Conservation (phyloP, 2,888 invertebrate genomes). For the Epinotia ramella region DNA sequence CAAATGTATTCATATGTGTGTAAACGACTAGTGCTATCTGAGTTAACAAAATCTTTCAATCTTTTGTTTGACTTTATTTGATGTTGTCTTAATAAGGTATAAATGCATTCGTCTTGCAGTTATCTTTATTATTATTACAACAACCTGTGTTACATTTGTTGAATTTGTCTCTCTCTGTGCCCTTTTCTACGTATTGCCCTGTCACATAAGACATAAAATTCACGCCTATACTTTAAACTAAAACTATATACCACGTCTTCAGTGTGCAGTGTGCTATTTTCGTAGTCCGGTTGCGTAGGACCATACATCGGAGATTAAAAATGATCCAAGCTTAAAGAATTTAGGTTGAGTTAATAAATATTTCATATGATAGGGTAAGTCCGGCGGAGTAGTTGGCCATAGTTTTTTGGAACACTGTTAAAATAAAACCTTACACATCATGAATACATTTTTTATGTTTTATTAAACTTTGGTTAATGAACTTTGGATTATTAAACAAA, state of each 20-base stretch:
- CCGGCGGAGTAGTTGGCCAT: no score
- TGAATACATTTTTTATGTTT: no score
- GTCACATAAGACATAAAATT: slow-evolving; percentile 53
- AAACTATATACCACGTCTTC: slow-evolving; percentile 49
- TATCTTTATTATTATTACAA: neutral
- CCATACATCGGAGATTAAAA: slow-evolving; percentile 47
- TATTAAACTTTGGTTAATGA: no score
- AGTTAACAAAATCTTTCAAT: neutral
- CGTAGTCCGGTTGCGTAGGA: slow-evolving; percentile 46
- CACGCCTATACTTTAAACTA: slow-evolving; percentile 54
- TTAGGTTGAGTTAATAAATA: slow-evolving; percentile 8
- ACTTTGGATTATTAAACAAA: no score
- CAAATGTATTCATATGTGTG: neutral
- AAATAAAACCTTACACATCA: no score
- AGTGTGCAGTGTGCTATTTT: slow-evolving; percentile 49
- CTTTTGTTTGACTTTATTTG: slow-evolving; percentile 6
- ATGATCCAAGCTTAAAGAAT: slow-evolving; percentile 48
- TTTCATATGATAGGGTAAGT: slow-evolving; percentile 10
- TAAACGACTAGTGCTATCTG: neutral
- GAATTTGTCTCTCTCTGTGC: neutral
- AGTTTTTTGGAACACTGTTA: no score
- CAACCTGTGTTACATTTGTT: neutral
- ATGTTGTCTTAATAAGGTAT: neutral
- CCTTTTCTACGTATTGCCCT: slow-evolving; percentile 38
- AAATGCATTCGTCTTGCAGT: neutral